Evolutionary conservation across 92 coral and sea anemone species (phyloP), one percentile per base, ranked within the genome.

Genomic region (Phenganax stokvisi): DNA sequence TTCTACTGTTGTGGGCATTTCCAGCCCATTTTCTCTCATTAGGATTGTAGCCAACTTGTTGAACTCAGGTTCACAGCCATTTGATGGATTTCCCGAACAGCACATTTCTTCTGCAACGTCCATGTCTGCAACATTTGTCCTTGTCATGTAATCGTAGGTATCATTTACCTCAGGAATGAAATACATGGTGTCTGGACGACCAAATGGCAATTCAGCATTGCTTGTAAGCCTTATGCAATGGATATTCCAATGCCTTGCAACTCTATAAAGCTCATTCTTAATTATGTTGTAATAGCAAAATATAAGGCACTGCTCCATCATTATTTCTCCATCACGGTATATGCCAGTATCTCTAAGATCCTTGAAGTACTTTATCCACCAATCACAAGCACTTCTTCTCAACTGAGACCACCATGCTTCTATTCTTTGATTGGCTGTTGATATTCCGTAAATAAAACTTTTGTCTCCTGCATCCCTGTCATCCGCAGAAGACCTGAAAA

Each of bases 1-100:
- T 63, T 80, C 73, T 60, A 71, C 82, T 25, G 72, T 78, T 61
- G 57, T 71, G 15, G 82, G 82, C 82, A 61, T 78, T 78, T 77
- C 47, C 27, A 77, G 81, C 6, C 81, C 28, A 59, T 77, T 57
- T 37, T 78, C 82, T 60, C 56, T 47, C 82, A 78, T 78, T 15
- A 62, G 2, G 20, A 62, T 62, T 62, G 68, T 15, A 20, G 68
- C 68, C 20, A 62, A 62, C 20, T 62, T 27, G 68, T 62, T 62
- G 29, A 62, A 62, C 68, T 62, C 68, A 8, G 20, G 68, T 62
- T 62, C 68, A 27, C 68, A 62, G 68, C 68, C 68, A 15, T 62
- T 62, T 62, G 68, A 27, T 15, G 68, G 68, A 62, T 62, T 62
- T 62, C 15, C 27, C 6, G 25, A 8, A 62, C 68, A 62, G 29